phyloP scores from a whole-genome alignment of 2,797 vertebrate species.

The Parauchenoglanis punctatus region DNA sequence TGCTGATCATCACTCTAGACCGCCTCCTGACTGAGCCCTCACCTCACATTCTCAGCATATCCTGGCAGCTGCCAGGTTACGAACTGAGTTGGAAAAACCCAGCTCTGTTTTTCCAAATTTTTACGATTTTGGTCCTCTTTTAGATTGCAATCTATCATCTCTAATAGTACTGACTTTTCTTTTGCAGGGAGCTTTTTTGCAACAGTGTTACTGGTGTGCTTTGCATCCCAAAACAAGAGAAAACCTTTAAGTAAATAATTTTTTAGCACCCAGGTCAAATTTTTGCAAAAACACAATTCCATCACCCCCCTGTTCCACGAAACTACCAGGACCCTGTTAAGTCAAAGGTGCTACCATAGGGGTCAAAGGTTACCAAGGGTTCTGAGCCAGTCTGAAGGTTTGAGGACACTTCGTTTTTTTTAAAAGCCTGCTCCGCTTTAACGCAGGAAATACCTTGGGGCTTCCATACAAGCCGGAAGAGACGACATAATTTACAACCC shows the following conservation, averaged over 20 bases:
- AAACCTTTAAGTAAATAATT: not conserved
- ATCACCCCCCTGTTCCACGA: not conserved
- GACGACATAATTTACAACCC: constrained; percentile 71
- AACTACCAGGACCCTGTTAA: constrained; percentile 56
- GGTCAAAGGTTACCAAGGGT: constrained; percentile 70
- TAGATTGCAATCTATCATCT: not conserved
- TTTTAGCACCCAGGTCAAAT: constrained; percentile 10
- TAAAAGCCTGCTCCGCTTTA: constrained; percentile 68
- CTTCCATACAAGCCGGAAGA: constrained; percentile 74
- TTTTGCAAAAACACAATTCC: not conserved
- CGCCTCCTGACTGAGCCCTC: constrained; percentile 59
- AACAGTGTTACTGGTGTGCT: not conserved
- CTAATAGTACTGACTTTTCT: not conserved
- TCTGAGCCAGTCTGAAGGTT: constrained; percentile 65
- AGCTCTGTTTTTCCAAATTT: not conserved
- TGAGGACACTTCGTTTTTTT: constrained; percentile 65
- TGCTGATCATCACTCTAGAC: constrained; percentile 66
- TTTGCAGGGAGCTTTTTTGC: not conserved
- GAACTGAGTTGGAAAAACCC: constrained; percentile 47
- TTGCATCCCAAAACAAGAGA: constrained; percentile 1
- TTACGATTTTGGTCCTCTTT: not conserved
- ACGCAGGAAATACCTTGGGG: constrained; percentile 78
- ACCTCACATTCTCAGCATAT: constrained; percentile 74
- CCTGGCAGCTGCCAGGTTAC: constrained; percentile 66
- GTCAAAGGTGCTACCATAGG: constrained; percentile 71